phyloP scores from a whole-genome alignment of 2,113 vertebrate species.

The Dermatemys mawii region DNA sequence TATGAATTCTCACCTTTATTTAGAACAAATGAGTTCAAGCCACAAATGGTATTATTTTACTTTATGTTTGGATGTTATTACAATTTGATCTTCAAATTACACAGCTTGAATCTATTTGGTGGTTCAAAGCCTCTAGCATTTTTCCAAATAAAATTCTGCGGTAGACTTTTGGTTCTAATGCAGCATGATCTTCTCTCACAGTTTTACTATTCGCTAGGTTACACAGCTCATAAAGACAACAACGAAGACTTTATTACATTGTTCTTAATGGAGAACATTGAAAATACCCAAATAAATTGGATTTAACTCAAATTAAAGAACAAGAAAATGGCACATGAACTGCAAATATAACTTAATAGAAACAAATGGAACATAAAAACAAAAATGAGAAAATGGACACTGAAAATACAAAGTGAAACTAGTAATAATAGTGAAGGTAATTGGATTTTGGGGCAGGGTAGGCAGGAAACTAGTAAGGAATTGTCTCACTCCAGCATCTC shows the following conservation, averaged over 20 bases:
- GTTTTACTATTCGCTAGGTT: slow-evolving; percentile 34
- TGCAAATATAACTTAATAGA: not conserved
- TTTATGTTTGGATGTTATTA: slow-evolving; percentile 45
- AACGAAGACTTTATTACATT: not conserved
- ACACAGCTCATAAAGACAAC: slow-evolving; percentile 8
- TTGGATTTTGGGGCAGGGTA: not conserved
- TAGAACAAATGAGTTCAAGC: slow-evolving; percentile 34
- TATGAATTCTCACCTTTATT: slow-evolving; percentile 36
- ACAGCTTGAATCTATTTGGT: slow-evolving; percentile 54
- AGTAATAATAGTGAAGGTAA: not conserved
- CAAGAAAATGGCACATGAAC: not conserved
- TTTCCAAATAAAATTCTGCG: slow-evolving; percentile 56
- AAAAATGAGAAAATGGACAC: not conserved
- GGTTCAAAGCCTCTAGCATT: slow-evolving; percentile 50
- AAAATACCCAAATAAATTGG: slow-evolving; percentile 26
- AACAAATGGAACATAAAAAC: not conserved
- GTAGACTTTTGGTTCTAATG: slow-evolving; percentile 49
- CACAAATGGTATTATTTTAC: slow-evolving; percentile 42
- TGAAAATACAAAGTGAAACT: not conserved
- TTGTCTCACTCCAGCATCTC: not conserved
- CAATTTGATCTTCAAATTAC: slow-evolving; percentile 60
- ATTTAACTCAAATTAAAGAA: not conserved
- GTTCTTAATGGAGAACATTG: not conserved
- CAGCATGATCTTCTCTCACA: not conserved
- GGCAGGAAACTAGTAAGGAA: not conserved